phyloP scores from a whole-genome alignment of 2,113 vertebrate genomes.

The Phaethon lepturus region DNA sequence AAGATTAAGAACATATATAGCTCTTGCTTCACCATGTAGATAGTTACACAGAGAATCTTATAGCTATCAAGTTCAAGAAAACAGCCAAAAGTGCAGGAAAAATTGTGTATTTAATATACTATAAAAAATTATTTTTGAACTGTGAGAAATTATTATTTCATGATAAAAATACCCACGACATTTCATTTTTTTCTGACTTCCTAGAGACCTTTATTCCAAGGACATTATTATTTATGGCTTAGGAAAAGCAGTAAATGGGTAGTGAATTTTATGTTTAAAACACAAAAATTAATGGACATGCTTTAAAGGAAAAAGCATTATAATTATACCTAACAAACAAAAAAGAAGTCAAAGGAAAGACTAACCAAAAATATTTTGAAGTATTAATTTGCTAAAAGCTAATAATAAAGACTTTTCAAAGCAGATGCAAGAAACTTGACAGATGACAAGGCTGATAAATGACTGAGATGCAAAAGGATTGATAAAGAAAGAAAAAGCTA shows the following conservation, averaged over 20 bases:
- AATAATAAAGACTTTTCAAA: background rate
- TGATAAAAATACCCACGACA: background rate
- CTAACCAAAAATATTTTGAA: background rate
- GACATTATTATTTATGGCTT: background rate
- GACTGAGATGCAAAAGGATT: background rate
- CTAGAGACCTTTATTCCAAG: background rate
- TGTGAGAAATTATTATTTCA: background rate
- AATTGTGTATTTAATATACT: background rate
- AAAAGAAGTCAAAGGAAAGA: background rate
- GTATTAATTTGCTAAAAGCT: background rate
- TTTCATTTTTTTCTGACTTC: background rate
- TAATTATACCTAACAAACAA: background rate
- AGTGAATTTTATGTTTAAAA: background rate
- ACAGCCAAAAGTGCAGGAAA: background rate
- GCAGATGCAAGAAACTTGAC: background rate
- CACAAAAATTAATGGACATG: background rate
- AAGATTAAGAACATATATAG: background rate
- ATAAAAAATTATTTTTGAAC: background rate
- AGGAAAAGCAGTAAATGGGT: background rate
- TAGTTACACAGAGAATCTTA: background rate
- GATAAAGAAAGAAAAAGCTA: background rate
- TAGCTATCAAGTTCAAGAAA: background rate
- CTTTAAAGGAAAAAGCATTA: background rate
- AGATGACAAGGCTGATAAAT: background rate
- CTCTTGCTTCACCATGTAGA: background rate